Evolutionary conservation across 2,797 vertebrate genomes (phyloP).

Genomic region (Merluccius polli): DNA sequence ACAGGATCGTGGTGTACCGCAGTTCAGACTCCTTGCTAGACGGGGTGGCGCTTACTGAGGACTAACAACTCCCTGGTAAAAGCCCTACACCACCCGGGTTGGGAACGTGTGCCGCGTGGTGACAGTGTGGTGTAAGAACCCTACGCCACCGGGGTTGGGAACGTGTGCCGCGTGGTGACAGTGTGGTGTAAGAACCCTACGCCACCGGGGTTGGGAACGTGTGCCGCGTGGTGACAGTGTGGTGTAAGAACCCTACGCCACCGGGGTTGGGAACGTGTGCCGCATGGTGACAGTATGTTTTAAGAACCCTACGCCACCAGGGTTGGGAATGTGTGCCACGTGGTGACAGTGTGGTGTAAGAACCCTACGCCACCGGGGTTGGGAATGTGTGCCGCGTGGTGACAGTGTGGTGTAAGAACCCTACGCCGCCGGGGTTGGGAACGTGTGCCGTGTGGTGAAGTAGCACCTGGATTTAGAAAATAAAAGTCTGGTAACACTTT

Average conservation of each 20-base stretch:
- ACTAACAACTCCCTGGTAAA: constrained; percentile 79
- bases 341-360: constrained; percentile 60
- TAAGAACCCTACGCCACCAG: constrained; percentile 58
- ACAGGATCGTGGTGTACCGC: constrained; percentile 67
- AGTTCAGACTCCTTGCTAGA: constrained; percentile 88
- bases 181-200: constrained; percentile 61
- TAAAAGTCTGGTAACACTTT: too few species aligned
- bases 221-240: background rate
- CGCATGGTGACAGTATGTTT: background rate
- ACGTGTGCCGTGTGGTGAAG: background rate
- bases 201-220: background rate
- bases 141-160: constrained; percentile 1
- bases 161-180: background rate
- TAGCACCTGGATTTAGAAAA: background rate
- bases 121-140: background rate
- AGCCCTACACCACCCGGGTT: constrained; percentile 10
- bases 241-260: constrained; percentile 62
- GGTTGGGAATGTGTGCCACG: background rate
- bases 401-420: constrained; percentile 61
- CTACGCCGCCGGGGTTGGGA: constrained; percentile 1
- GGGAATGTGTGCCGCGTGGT: background rate
- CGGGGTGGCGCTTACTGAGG: constrained; percentile 78
- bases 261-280: background rate
- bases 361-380: constrained; percentile 11
- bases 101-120: background rate